Evolutionary conservation across 2,113 vertebrate species (phyloP).

Genomic region (Myotis davidii): DNA sequence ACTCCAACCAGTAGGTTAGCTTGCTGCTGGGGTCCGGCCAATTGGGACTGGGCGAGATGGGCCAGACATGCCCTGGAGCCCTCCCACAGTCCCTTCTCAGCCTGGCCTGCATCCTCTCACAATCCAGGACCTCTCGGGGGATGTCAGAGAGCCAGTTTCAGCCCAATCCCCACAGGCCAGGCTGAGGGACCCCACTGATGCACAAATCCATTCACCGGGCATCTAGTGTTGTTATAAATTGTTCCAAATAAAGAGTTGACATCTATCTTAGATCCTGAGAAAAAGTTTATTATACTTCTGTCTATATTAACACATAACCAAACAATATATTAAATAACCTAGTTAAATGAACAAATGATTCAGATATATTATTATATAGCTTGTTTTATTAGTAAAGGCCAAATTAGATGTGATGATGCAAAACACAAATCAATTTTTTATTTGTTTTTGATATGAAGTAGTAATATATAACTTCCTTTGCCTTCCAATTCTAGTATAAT

Average conservation of each 20-base stretch:
- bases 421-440: background rate
- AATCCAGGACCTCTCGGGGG: too few relatives aligned
- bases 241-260: conserved; percentile 51
- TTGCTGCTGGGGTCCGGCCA: too few relatives aligned
- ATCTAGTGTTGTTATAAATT: background rate
- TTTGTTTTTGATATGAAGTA: background rate
- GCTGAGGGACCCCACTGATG: too few relatives aligned
- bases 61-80: too few relatives aligned
- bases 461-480: background rate
- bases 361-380: background rate
- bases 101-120: too few relatives aligned
- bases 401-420: background rate
- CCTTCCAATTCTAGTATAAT: background rate
- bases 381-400: conserved; percentile 11
- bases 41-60: too few relatives aligned
- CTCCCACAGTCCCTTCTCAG: too few relatives aligned
- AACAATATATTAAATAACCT: background rate
- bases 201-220: too few relatives aligned
- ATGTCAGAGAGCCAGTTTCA: too few relatives aligned
- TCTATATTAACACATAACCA: background rate
- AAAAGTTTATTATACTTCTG: background rate
- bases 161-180: too few relatives aligned
- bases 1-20: too few relatives aligned
- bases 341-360: background rate
- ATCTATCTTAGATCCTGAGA: background rate